Evolutionary conservation across 2,113 vertebrate species (phyloP).

Genomic region (Eupsittula cactorum): DNA sequence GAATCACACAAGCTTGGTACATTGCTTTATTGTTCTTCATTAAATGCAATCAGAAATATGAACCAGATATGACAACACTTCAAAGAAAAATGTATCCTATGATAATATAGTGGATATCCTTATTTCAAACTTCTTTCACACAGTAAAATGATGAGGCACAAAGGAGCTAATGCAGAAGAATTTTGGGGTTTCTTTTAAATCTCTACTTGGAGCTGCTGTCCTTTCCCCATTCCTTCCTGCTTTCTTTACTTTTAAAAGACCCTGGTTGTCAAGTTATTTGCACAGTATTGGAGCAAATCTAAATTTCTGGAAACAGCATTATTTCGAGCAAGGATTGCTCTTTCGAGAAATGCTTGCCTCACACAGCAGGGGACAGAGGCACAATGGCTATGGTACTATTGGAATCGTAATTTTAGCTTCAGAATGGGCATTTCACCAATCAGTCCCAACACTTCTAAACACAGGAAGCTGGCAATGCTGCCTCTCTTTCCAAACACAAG

Average conservation of each 20-base stretch:
- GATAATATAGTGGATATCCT: slow-evolving; percentile 61
- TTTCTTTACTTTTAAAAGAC: slow-evolving; percentile 72
- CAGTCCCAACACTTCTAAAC: not conserved
- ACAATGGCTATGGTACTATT: not conserved
- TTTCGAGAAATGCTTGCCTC: slow-evolving; percentile 34
- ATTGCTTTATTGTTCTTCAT: slow-evolving; percentile 57
- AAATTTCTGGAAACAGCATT: slow-evolving; percentile 60
- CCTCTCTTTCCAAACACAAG: slow-evolving; percentile 13
- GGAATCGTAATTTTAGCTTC: not conserved
- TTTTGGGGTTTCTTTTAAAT: slow-evolving; percentile 26
- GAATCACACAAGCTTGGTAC: slow-evolving; percentile 56
- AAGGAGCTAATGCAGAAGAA: slow-evolving; percentile 55
- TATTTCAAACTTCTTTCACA: slow-evolving; percentile 64
- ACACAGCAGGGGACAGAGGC: not conserved
- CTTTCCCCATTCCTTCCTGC: not conserved
- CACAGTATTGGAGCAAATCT: slow-evolving; percentile 48
- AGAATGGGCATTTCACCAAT: slow-evolving; percentile 1
- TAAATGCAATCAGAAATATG: slow-evolving; percentile 48
- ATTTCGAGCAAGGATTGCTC: not conserved
- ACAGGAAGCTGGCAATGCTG: not conserved
- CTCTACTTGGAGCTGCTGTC: slow-evolving; percentile 3
- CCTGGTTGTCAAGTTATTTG: slow-evolving; percentile 40
- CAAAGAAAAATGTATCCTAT: slow-evolving; percentile 63
- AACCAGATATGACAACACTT: slow-evolving; percentile 60
- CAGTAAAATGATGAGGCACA: slow-evolving; percentile 17